Evolutionary conservation across 2,888 invertebrate genomes (phyloP).

Genomic region (Poecilobothrus nobilitatus): DNA sequence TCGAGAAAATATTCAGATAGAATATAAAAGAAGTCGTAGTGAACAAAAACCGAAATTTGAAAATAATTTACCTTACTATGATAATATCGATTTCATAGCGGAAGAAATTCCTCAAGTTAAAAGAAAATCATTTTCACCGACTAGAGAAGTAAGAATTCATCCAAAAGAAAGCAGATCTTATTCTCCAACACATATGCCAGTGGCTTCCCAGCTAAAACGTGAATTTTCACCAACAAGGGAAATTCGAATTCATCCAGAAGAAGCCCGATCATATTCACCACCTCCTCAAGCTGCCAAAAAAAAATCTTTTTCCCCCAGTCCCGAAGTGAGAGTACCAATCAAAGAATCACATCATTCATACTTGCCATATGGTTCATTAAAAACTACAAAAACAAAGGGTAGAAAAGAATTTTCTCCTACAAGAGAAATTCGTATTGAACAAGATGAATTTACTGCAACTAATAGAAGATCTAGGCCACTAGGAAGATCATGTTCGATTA

Average conservation of each 20-base stretch:
- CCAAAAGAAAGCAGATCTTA: neutral
- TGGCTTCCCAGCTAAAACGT: neutral
- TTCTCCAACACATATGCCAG: neutral
- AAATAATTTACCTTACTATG: slow-evolving; percentile 33
- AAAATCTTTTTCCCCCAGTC: slow-evolving; percentile 22
- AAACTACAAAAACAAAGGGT: slow-evolving; percentile 25
- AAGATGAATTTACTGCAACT: neutral
- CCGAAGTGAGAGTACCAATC: neutral
- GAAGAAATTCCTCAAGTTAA: neutral
- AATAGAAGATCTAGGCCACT: neutral
- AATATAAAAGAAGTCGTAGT: slow-evolving; percentile 52
- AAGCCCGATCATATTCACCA: slow-evolving; percentile 8
- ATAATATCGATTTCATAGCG: neutral
- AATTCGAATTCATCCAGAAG: slow-evolving; percentile 11
- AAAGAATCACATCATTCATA: neutral
- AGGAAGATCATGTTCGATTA: neutral
- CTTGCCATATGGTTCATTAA: slow-evolving; percentile 6
- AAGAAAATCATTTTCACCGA: neutral
- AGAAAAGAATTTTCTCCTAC: slow-evolving; percentile 35
- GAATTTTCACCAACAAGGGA: slow-evolving; percentile 19
- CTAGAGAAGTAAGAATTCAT: neutral
- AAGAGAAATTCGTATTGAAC: slow-evolving; percentile 33
- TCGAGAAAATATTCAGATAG: slow-evolving; percentile 24
- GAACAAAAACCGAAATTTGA: slow-evolving; percentile 49
- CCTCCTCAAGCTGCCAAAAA: slow-evolving; percentile 13